These are phyloP conservation scores for Bufotes viridis DNA, from an alignment of 2,797 vertebrate genomes.

Conservation along the genomic window DNA sequence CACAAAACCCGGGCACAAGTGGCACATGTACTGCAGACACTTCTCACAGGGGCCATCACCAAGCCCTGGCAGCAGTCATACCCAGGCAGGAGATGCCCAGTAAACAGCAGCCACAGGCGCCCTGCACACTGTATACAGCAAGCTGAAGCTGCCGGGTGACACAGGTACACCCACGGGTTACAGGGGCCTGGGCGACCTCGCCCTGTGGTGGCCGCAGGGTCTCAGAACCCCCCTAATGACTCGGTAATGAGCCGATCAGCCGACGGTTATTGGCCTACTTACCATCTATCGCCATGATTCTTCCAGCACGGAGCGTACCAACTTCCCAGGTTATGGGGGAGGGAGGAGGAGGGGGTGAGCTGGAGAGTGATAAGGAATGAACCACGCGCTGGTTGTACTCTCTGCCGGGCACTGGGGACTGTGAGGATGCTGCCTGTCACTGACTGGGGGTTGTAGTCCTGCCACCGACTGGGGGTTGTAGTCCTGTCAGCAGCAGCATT, in stretches of 20 bases:
- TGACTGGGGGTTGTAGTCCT: neutral
- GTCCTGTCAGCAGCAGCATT: no score
- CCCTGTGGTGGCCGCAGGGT: conserved; percentile 1
- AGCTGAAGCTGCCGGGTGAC: neutral
- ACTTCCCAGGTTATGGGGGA: conserved; percentile 70
- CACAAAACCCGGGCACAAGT: neutral
- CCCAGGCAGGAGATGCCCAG: neutral
- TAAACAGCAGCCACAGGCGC: no score
- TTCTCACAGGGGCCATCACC: no score
- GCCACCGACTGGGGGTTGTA: neutral
- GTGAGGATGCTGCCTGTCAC: neutral
- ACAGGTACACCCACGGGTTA: neutral
- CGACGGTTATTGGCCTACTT: conserved; percentile 84
- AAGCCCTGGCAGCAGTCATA: neutral
- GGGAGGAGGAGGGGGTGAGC: conserved; percentile 50
- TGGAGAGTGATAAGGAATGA: conserved; percentile 61
- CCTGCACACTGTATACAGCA: neutral
- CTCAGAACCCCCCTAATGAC: conserved; percentile 53
- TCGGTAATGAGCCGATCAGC: conserved; percentile 70
- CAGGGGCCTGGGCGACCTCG: neutral
- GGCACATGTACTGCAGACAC: neutral
- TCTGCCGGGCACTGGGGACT: neutral
- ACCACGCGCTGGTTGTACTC: conserved; percentile 29
- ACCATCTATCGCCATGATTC: conserved; percentile 98
- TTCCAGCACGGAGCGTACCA: conserved; percentile 85